Conservation (phyloP, 2,113 vertebrate species). For the Oreochromis niloticus region DNA sequence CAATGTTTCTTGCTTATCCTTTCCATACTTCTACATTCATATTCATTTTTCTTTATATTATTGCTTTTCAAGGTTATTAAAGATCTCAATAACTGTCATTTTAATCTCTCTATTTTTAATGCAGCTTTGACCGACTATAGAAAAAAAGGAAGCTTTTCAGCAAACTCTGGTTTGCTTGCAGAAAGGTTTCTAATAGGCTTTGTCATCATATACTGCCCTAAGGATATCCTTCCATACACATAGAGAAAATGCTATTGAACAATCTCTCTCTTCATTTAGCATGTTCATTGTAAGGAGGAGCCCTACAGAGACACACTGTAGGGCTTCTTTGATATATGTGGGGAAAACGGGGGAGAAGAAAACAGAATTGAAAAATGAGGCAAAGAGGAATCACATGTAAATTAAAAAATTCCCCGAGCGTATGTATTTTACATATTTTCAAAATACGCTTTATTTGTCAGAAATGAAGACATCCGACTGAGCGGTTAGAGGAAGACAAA, state of each 20-base stretch:
- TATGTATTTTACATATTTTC: constrained; percentile 22
- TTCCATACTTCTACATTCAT: not conserved
- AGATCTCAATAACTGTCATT: not conserved
- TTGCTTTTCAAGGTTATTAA: not conserved
- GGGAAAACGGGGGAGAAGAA: not conserved
- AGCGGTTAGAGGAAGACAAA: not conserved
- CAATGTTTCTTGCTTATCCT: not conserved
- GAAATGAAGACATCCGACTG: constrained; percentile 22
- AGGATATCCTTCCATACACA: not conserved
- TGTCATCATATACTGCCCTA: not conserved
- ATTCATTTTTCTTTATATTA: not conserved
- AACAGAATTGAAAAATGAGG: constrained; percentile 9
- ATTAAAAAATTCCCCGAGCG: not conserved
- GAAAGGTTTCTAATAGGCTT: not conserved
- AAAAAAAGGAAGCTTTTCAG: not conserved
- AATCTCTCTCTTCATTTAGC: not conserved
- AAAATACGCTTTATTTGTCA: constrained; percentile 38
- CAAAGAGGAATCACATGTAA: constrained; percentile 10
- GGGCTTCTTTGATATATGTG: not conserved
- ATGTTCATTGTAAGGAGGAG: not conserved
- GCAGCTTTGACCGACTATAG: not conserved
- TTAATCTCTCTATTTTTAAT: not conserved
- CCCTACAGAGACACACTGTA: not conserved
- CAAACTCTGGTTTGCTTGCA: not conserved
- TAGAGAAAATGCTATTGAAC: not conserved